Evolutionary conservation across 1,140 invertebrate species (phyloP).

Genomic region (Myzus persicae): DNA sequence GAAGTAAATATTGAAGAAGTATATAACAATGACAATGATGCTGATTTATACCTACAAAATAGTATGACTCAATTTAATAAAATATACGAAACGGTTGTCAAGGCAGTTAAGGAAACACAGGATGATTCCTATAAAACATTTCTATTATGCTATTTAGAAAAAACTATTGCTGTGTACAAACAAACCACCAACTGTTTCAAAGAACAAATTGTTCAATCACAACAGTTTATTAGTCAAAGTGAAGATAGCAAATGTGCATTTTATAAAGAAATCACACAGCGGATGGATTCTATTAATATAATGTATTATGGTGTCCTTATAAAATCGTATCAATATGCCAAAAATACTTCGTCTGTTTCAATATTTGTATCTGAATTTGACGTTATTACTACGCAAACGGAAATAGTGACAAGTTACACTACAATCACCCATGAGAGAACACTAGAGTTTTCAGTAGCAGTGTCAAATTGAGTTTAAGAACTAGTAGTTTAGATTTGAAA

Average conservation of each 20-base stretch:
- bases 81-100: neutral
- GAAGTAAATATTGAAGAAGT: neutral
- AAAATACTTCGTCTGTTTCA: neutral
- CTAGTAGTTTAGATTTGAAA: neutral
- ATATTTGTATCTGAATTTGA: neutral
- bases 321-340: neutral
- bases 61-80: neutral
- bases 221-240: neutral
- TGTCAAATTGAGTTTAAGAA: too few relatives aligned
- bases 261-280: neutral
- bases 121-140: neutral
- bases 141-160: neutral
- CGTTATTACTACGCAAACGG: neutral
- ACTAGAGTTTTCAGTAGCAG: rapidly evolving
- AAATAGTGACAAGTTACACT: neutral
- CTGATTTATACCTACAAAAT: neutral
- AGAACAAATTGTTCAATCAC: neutral
- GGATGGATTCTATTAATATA: neutral
- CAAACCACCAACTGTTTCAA: neutral
- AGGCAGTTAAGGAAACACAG: too few relatives aligned
- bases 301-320: neutral
- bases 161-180: neutral
- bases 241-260: neutral
- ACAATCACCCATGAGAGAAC: too few relatives aligned
- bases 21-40: neutral